Conservation (phyloP, 2,797 vertebrate genomes). For the Huso huso region DNA sequence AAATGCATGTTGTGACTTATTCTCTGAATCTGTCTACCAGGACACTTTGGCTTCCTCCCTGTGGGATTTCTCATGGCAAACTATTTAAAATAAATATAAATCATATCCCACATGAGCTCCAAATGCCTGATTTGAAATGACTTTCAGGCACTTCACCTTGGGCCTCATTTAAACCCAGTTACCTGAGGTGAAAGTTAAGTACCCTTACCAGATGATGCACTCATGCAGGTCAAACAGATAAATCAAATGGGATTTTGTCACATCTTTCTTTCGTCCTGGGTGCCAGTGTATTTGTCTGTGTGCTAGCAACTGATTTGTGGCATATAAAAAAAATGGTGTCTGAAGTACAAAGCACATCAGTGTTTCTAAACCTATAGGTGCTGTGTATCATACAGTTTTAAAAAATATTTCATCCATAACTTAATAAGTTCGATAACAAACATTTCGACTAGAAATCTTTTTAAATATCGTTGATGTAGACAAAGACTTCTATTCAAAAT, state of each 20-base stretch:
- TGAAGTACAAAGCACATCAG: too few relatives aligned
- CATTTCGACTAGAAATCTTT: too few relatives aligned
- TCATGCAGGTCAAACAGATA: background rate
- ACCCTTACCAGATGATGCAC: background rate
- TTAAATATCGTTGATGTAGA: too few relatives aligned
- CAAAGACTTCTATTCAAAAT: too few relatives aligned
- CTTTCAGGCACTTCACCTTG: background rate
- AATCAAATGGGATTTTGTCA: background rate
- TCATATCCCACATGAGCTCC: background rate
- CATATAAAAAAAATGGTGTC: too few relatives aligned
- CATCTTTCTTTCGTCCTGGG: background rate
- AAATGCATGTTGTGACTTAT: background rate
- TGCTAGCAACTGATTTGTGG: too few relatives aligned
- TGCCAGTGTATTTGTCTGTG: background rate
- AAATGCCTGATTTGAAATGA: background rate
- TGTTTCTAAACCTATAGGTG: too few relatives aligned
- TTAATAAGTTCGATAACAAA: too few relatives aligned
- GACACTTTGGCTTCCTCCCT: background rate
- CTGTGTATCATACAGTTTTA: too few relatives aligned
- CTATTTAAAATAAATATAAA: background rate
- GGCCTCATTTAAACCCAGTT: background rate
- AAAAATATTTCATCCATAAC: too few relatives aligned
- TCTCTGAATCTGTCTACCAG: background rate
- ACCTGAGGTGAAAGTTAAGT: background rate
- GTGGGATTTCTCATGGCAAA: background rate